A percentile compares a stretch with the other conserved stretches of the same genome.
These are phyloP conservation scores for Brachionus asplanchnoidis DNA, from an alignment of 1,140 invertebrate species.

Conservation along the genomic window DNA sequence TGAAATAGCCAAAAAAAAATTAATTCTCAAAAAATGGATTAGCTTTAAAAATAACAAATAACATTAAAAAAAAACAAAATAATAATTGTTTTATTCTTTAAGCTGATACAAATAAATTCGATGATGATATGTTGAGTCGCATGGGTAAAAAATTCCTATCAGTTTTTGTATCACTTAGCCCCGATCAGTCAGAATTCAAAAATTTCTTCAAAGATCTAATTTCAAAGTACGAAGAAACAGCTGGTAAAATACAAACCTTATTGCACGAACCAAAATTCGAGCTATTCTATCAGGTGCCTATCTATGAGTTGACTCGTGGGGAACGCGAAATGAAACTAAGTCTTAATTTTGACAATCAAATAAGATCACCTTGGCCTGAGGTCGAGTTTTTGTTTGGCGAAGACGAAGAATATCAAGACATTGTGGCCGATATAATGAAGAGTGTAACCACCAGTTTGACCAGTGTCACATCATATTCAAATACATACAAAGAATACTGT, in stretches of 20 bases:
- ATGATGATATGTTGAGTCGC: constrained; percentile 11
- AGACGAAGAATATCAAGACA: constrained; percentile 50
- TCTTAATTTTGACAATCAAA: constrained; percentile 52
- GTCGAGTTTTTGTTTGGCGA: constrained; percentile 51
- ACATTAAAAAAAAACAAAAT: background rate
- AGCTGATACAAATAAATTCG: background rate
- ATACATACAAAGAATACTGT: constrained; percentile 53
- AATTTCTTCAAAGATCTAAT: constrained; percentile 48
- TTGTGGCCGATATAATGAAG: constrained; percentile 47
- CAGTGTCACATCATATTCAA: constrained; percentile 48
- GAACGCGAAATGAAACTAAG: constrained; percentile 26
- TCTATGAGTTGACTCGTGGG: constrained; percentile 47
- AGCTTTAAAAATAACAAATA: too few species aligned
- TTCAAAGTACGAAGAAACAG: constrained; percentile 49
- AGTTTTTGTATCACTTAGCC: constrained; percentile 19
- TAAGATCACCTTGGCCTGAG: constrained; percentile 50
- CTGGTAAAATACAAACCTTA: constrained; percentile 51
- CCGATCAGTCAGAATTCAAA: constrained; percentile 50
- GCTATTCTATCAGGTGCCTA: constrained; percentile 53
- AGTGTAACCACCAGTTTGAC: constrained; percentile 50
- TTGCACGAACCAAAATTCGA: constrained; percentile 50
- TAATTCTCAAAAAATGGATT: too few species aligned
- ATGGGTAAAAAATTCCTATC: background rate
- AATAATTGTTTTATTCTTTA: background rate
- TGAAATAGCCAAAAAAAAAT: too few species aligned